These are phyloP conservation scores for Criorhina ranunculi DNA, from an alignment of 2,888 invertebrate genomes.

Conservation along the genomic window DNA sequence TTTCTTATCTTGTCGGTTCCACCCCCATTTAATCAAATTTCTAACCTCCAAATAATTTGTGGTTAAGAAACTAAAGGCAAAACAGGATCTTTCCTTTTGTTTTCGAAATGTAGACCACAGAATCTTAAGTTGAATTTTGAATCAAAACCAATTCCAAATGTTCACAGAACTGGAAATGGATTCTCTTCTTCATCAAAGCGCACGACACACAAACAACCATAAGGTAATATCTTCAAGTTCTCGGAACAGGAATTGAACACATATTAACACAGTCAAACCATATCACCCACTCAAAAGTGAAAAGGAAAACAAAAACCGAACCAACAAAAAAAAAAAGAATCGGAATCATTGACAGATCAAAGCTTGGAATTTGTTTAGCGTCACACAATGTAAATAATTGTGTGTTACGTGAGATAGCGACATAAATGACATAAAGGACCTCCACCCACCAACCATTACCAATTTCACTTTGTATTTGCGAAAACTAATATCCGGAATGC, in stretches of 20 bases:
- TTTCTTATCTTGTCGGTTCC: no score
- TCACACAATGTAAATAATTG: background rate
- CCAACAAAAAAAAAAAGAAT: background rate
- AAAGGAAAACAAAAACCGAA: background rate
- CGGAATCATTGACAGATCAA: background rate
- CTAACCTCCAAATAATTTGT: background rate
- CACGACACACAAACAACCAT: background rate
- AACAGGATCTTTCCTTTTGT: no score
- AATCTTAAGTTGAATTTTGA: background rate
- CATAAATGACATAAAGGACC: background rate
- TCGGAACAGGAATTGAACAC: background rate
- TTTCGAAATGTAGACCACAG: background rate
- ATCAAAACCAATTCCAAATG: background rate
- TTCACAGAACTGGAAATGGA: background rate
- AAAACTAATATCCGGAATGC: conserved; percentile 41
- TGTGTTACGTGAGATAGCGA: background rate
- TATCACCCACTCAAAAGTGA: background rate
- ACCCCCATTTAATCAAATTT: background rate
- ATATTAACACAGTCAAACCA: background rate
- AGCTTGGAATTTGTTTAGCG: conserved; percentile 18
- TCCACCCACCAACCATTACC: background rate
- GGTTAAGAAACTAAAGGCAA: background rate
- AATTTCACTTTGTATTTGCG: conserved; percentile 15
- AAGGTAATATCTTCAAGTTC: background rate
- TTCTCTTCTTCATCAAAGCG: background rate